Base-by-base conservation (phyloP, 2,888 invertebrate genomes). In the Apodemia hepburni region DNA sequence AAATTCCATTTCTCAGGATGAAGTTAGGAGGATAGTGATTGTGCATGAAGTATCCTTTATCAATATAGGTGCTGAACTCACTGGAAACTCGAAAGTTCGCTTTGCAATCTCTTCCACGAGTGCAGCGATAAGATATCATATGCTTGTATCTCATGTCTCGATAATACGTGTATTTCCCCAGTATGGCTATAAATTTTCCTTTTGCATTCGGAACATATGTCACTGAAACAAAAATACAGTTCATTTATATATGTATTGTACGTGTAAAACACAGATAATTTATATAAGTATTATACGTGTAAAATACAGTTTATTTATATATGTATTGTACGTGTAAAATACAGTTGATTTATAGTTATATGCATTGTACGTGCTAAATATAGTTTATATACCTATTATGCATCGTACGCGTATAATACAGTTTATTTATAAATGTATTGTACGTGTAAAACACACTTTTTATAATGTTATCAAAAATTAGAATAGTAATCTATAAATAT, bases 71-170 rank as follows among this genome's bases (percentile, higher is more conserved):
- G 54, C 54, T 54, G 54, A 12, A 66, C 3, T 64, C 58, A 8
- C 62, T 61, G n/a, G 33, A 65, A 54, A 68, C 64, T 6, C 70
- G 69, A 65, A 76, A 69, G 38, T 71, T 66, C 2, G 75, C 70
- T 33, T 65, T 74, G 33, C 75, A 76, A 1, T 61, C 63, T 1
- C 68, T 70, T 66, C 73, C 69, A 11, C 67, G 61, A 0, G 72
- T 73, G 59, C 77, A 78, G 0, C 70, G 59, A 75, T 75, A 78
- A 69, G 71, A 2, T 15, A 27, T 57, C 4, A 29, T 27, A 5
- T 57, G 27, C 5, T 27, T 57, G 54, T 57, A 57, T 29, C 54
- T n/a, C 15, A 3, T 27, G 29, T 57, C 54, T 27, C 54, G 54
- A 65, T 66, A 0, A 71, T 74, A 75, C 1, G 73, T 70, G 35